phyloP scores from a whole-genome alignment of 2,797 vertebrate species.

The Todus mexicanus region DNA sequence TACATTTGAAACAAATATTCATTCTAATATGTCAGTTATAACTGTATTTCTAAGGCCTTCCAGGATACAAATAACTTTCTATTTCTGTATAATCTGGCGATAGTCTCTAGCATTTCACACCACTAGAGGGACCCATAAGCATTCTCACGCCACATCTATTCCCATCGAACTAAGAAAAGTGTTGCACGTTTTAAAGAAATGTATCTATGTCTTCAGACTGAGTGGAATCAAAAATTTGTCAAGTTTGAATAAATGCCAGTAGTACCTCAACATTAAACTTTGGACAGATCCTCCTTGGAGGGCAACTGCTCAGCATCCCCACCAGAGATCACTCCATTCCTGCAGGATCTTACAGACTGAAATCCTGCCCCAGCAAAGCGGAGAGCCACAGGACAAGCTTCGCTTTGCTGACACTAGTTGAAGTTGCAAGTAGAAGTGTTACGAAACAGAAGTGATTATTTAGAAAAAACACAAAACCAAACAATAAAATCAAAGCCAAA shows the following conservation, averaged over 20 bases:
- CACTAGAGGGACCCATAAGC: constrained; percentile 48
- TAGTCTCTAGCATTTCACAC: background rate
- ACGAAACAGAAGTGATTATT: background rate
- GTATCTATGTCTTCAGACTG: too few species aligned
- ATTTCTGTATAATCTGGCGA: background rate
- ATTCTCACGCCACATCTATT: background rate
- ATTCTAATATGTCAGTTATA: background rate
- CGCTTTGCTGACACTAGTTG: background rate
- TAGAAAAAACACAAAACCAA: too few species aligned
- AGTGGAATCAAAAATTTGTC: background rate
- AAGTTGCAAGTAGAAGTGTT: background rate
- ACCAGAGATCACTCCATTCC: background rate
- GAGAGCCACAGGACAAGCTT: background rate
- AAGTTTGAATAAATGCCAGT: background rate
- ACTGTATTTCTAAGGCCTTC: background rate
- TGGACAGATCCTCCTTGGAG: background rate
- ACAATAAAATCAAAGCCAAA: too few species aligned
- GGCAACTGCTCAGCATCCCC: background rate
- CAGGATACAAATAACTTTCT: background rate
- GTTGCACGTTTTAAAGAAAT: too few species aligned
- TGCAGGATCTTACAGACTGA: background rate
- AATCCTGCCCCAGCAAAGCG: background rate
- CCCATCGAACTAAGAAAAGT: background rate
- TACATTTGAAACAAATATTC: background rate
- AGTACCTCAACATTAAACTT: background rate